Conservation (phyloP, 1,140 invertebrate species). For the Trichoplusia ni region DNA sequence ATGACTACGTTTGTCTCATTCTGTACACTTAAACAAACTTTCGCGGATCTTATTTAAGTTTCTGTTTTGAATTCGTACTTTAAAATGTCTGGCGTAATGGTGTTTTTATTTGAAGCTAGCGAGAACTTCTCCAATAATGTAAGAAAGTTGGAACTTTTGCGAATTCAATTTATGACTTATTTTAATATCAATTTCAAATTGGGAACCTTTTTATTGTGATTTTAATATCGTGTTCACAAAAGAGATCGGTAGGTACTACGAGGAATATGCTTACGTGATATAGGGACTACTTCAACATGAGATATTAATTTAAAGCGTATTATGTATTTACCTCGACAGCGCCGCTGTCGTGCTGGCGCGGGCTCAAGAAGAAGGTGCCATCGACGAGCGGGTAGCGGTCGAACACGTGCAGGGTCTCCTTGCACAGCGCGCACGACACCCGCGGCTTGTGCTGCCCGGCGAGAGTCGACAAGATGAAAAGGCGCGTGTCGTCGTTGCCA, state of each 20-base stretch:
- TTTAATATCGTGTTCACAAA: too few species aligned
- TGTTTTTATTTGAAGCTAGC: not conserved
- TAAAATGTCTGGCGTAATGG: not conserved
- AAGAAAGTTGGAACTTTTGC: too few species aligned
- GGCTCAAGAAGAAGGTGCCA: slow-evolving; percentile 98
- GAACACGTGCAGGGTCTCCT: slow-evolving; percentile 94
- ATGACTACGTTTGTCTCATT: slow-evolving; percentile 48
- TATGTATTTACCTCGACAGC: slow-evolving; percentile 88
- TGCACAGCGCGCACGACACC: slow-evolving; percentile 94
- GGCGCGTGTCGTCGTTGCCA: slow-evolving; percentile 97
- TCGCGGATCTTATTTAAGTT: slow-evolving; percentile 72
- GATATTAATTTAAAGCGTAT: too few species aligned
- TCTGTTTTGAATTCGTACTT: slow-evolving; percentile 4
- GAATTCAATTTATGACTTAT: too few species aligned
- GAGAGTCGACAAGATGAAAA: slow-evolving; percentile 95
- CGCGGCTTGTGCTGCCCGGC: slow-evolving; percentile 91
- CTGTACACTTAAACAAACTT: slow-evolving; percentile 66
- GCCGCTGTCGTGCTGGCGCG: slow-evolving; percentile 91
- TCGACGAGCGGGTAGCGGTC: slow-evolving; percentile 98
- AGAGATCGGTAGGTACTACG: too few species aligned
- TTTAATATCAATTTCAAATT: too few species aligned
- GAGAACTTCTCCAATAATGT: too few species aligned
- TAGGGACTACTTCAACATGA: too few species aligned
- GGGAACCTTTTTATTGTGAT: too few species aligned
- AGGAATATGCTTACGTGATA: too few species aligned